phyloP scores from a whole-genome alignment of 2,888 invertebrate species.

The Byasa hedistus region DNA sequence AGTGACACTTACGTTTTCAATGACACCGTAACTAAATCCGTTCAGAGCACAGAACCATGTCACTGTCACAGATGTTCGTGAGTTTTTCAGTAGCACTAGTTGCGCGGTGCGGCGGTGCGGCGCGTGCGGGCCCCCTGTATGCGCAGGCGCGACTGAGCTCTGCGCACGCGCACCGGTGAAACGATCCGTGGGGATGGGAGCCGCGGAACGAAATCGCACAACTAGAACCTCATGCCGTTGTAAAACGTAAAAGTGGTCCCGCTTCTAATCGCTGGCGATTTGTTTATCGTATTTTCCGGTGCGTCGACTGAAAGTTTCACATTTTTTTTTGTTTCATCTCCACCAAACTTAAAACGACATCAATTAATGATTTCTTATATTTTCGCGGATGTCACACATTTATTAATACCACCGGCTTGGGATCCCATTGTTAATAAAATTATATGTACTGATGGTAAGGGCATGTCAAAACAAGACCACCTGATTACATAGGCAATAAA shows the following conservation, averaged over 20 bases:
- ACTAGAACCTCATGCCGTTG: slow-evolving; percentile 43
- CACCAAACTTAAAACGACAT: too few species aligned
- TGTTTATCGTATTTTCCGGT: slow-evolving; percentile 15
- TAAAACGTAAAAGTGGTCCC: slow-evolving; percentile 49
- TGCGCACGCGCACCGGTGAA: slow-evolving; percentile 44
- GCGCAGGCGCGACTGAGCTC: slow-evolving; percentile 57
- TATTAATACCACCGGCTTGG: too few species aligned
- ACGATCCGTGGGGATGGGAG: slow-evolving; percentile 41
- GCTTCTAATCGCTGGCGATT: slow-evolving; percentile 18
- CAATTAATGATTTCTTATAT: too few species aligned
- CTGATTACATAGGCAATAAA: too few species aligned
- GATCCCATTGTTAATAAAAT: too few species aligned
- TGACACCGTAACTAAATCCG: slow-evolving; percentile 67
- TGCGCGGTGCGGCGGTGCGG: slow-evolving; percentile 37
- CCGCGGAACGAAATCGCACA: slow-evolving; percentile 48
- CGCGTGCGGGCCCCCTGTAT: slow-evolving; percentile 47
- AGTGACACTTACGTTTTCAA: slow-evolving; percentile 61
- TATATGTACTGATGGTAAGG: too few species aligned
- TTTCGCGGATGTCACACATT: too few species aligned
- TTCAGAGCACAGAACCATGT: slow-evolving; percentile 73
- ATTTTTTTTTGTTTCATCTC: neutral
- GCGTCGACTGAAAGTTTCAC: slow-evolving; percentile 7
- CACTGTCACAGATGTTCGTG: slow-evolving; percentile 68
- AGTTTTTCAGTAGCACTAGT: slow-evolving; percentile 36
- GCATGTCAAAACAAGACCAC: too few species aligned